Evolutionary conservation across 2,888 invertebrate genomes (phyloP), one percentile per base, ranked within the genome.

Genomic region (Andrena bucephala): DNA sequence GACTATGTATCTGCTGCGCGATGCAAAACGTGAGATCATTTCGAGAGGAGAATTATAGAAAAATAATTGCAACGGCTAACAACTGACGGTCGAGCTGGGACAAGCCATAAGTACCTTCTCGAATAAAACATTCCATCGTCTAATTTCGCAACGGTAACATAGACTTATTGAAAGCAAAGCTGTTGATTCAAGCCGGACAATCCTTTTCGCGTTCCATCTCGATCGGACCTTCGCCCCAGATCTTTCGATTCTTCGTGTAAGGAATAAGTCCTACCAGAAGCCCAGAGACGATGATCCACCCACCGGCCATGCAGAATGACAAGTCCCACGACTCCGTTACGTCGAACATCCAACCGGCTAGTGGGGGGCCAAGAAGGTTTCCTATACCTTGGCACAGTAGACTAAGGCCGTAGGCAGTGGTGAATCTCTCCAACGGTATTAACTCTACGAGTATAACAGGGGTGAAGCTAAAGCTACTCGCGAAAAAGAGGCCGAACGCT

Each of bases 321-420:
- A 96, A 95, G 87, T 97, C 96, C 97, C 98, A 98, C 50, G 95
- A 94, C 2, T 95, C 95, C 2, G 97, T 97, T 27, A 95, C 91
- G 91, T 97, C 97, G 92, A 95, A 96, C 89, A 96, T 91, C 92
- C 95, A 94, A 96, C 99, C 99, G 91, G 98, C 98, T 73, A 99
- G 93, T 0, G 99, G 98, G 7, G 99, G 99, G 69, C 99, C 99
- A 82, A 97, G 95, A 66, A 99, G 95, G 95, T 98, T 98, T 4
- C 98, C 99, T 83, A 99, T 96, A 16, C 99, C 99, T 94, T 99
- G 98, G 81, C 98, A 97, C 74, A 99, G 94, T 89, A 98, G 95
- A 87, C 97, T 96, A 89, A 99, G 94, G 24, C 99, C 99, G 94
- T 99, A 99, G 16, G 98, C 98, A 84, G 97, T 97, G 5, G 99